phyloP scores from a whole-genome alignment of 2,888 invertebrate genomes.

The Gortyna flavago region DNA sequence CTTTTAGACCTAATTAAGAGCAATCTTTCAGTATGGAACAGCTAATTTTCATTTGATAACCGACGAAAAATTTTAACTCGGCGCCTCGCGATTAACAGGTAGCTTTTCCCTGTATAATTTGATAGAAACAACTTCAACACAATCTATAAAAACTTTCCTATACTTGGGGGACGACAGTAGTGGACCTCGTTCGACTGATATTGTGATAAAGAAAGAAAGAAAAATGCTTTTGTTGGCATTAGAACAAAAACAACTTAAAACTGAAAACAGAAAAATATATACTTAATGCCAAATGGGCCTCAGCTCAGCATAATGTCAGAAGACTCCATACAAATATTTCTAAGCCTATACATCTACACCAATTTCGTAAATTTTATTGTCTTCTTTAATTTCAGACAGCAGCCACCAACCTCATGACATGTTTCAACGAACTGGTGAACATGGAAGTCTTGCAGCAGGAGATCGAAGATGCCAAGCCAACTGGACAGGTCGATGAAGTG shows the following conservation, averaged over 20 bases:
- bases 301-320: neutral
- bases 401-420: slow-evolving; percentile 84
- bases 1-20: too few relatives aligned
- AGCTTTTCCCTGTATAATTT: too few relatives aligned
- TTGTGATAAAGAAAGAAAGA: neutral
- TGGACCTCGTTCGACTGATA: neutral
- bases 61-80: too few relatives aligned
- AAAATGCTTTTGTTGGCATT: neutral
- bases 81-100: too few relatives aligned
- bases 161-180: neutral
- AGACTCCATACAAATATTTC: too few relatives aligned
- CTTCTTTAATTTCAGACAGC: slow-evolving; percentile 79
- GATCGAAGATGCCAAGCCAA: slow-evolving; percentile 92
- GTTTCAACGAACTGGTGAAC: slow-evolving; percentile 91
- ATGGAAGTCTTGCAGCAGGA: slow-evolving; percentile 90
- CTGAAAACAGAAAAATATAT: neutral
- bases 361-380: neutral
- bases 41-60: too few relatives aligned
- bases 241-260: neutral
- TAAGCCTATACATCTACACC: neutral
- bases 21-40: too few relatives aligned
- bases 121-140: too few relatives aligned
- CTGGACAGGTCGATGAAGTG: slow-evolving; percentile 92
- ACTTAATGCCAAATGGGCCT: neutral
- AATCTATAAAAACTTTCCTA: neutral